Conservation (phyloP, 2,888 invertebrate genomes). For the Pasiphila rectangulata region DNA sequence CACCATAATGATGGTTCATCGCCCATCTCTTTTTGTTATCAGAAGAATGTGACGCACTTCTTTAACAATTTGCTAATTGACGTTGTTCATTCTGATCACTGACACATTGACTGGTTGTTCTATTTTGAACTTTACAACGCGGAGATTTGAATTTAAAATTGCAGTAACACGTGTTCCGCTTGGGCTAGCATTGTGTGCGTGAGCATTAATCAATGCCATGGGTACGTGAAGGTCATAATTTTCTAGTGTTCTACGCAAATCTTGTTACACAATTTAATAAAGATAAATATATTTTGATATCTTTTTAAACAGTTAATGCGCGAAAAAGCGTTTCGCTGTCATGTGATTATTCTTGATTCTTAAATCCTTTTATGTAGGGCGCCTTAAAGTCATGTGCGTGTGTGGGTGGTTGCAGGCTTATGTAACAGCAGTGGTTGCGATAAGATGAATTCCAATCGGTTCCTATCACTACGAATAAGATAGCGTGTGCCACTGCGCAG, state of each 20-base stretch:
- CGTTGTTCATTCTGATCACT: conserved; percentile 49
- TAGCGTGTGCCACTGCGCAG: conserved; percentile 68
- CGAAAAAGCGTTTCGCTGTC: conserved; percentile 41
- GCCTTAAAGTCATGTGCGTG: conserved; percentile 22
- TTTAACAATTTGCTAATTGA: conserved; percentile 67
- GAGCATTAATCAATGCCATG: conserved; percentile 75
- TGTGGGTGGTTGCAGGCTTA: conserved; percentile 24
- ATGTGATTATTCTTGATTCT: conserved; percentile 36
- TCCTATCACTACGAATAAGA: conserved; percentile 63
- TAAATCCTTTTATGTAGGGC: conserved; percentile 34
- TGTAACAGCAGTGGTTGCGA: conserved; percentile 41
- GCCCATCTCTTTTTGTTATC: conserved; percentile 48
- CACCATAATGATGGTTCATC: conserved; percentile 47
- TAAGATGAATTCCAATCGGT: conserved; percentile 24
- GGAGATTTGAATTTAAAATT: conserved; percentile 44
- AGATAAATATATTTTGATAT: no score
- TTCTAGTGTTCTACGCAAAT: conserved; percentile 51
- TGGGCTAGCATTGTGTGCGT: conserved; percentile 72
- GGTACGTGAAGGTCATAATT: conserved; percentile 65
- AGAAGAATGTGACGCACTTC: conserved; percentile 58
- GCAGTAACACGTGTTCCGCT: conserved; percentile 36
- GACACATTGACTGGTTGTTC: conserved; percentile 31
- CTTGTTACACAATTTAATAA: no score
- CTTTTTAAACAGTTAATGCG: conserved; percentile 1
- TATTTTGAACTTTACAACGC: conserved; percentile 51